Conservation (phyloP, 2,888 invertebrate species). For the Torymus texanus region DNA sequence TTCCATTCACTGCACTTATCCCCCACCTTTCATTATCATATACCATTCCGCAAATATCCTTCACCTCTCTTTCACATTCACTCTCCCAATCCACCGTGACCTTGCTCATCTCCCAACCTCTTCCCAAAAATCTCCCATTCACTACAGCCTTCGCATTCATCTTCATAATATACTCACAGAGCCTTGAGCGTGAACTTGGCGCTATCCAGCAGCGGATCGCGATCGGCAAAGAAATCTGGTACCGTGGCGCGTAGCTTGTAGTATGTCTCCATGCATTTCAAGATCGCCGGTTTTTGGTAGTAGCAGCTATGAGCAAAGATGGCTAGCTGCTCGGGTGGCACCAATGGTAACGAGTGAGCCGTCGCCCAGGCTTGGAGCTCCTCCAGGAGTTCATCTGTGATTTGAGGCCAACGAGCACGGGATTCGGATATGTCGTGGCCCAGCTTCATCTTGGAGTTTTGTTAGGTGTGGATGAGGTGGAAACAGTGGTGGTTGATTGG, state of each 20-base stretch:
- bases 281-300: slow-evolving; percentile 78
- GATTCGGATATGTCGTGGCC: slow-evolving; percentile 65
- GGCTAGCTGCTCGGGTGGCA: slow-evolving; percentile 79
- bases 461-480: no score
- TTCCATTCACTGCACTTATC: no score
- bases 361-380: slow-evolving; percentile 63
- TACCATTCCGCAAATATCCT: no score
- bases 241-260: slow-evolving; percentile 78
- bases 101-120: no score
- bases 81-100: no score
- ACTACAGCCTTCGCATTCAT: no score
- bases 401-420: slow-evolving; percentile 61
- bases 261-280: slow-evolving; percentile 81
- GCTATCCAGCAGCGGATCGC: slow-evolving; percentile 74
- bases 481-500: no score
- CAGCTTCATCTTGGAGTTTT: slow-evolving; percentile 62
- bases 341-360: slow-evolving; percentile 58
- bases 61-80: no score
- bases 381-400: slow-evolving; percentile 63
- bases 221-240: slow-evolving; percentile 81
- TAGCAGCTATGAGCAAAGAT: slow-evolving; percentile 82
- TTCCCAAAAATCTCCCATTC: no score
- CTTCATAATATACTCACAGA: slow-evolving; percentile 28
- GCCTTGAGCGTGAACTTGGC: slow-evolving; percentile 68
- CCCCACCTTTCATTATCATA: no score